A percentile compares a stretch with the other conserved stretches of the same genome.
Conservation (phyloP, 2,113 vertebrate species). For the Hemicordylus capensis region DNA sequence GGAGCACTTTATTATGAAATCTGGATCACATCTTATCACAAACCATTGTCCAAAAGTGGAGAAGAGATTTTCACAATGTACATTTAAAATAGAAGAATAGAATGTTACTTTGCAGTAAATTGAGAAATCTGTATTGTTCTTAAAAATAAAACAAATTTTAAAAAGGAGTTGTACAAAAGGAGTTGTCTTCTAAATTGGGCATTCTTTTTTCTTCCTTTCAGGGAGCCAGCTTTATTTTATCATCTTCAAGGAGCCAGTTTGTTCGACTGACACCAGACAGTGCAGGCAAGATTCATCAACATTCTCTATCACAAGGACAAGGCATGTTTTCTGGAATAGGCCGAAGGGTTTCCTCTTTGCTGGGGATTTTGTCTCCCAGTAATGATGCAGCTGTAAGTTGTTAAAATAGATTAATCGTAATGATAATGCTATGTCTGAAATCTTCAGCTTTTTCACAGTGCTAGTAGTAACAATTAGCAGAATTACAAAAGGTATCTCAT, state of each 20-base stretch:
- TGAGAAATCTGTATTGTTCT: background rate
- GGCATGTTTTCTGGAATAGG: conserved; percentile 95
- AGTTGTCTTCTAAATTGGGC: background rate
- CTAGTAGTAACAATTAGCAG: background rate
- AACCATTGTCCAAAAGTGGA: background rate
- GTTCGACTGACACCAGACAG: conserved; percentile 80
- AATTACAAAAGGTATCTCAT: background rate
- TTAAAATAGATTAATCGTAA: background rate
- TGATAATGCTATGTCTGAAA: background rate
- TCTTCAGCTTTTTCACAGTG: background rate
- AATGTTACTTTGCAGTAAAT: background rate
- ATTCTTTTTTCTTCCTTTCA: conserved; percentile 60
- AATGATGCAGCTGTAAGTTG: conserved; percentile 84
- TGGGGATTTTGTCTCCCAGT: conserved; percentile 90
- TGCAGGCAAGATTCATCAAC: conserved; percentile 85
- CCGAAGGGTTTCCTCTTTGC: conserved; percentile 90
- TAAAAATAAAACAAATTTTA: background rate
- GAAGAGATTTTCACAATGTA: background rate
- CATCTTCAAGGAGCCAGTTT: conserved; percentile 82
- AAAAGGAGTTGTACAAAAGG: too few relatives aligned
- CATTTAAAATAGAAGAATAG: background rate
- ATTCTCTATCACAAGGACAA: conserved; percentile 86
- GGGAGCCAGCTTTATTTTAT: conserved; percentile 90
- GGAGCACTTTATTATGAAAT: background rate
- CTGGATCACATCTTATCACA: background rate